Evolutionary conservation across 1,140 invertebrate species (phyloP).

Genomic region (Ooceraea biroi): DNA sequence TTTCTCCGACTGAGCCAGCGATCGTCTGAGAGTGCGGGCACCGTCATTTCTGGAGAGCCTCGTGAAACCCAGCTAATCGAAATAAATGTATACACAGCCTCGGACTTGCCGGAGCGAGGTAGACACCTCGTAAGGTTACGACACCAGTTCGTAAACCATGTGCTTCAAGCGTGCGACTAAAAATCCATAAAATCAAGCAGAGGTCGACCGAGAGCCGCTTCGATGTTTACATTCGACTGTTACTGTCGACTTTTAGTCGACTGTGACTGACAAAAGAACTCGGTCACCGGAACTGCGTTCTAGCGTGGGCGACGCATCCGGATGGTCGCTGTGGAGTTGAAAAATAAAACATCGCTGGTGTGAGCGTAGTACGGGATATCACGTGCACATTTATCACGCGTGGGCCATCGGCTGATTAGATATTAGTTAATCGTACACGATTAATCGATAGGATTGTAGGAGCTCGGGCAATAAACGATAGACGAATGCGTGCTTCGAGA

Average conservation of each 20-base stretch:
- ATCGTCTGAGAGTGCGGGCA: too few species aligned
- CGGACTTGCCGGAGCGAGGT: too few species aligned
- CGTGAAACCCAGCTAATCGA: too few species aligned
- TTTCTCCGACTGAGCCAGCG: too few species aligned
- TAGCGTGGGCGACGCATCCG: conserved; percentile 42
- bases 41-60: conserved; percentile 8
- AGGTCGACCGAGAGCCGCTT: conserved; percentile 7
- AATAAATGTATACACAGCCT: neutral
- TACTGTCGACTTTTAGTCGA: conserved; percentile 1
- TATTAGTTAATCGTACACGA: neutral
- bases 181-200: conserved; percentile 23
- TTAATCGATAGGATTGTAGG: too few species aligned
- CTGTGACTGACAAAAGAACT: conserved; percentile 41
- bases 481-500: too few species aligned
- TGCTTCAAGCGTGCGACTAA: conserved; percentile 17
- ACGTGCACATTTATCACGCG: too few species aligned
- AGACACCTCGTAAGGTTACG: too few species aligned
- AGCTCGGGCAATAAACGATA: too few species aligned
- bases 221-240: conserved; percentile 28
- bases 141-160: neutral
- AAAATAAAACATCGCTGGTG: conserved; percentile 11
- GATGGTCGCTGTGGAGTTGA: conserved; percentile 15
- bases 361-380: too few species aligned
- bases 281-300: conserved; percentile 52
- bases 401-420: too few species aligned